Percentiles rank a stretch among this genome's conserved stretches.
Conservation (phyloP, 2,888 invertebrate genomes). For the Conus canariensis region DNA sequence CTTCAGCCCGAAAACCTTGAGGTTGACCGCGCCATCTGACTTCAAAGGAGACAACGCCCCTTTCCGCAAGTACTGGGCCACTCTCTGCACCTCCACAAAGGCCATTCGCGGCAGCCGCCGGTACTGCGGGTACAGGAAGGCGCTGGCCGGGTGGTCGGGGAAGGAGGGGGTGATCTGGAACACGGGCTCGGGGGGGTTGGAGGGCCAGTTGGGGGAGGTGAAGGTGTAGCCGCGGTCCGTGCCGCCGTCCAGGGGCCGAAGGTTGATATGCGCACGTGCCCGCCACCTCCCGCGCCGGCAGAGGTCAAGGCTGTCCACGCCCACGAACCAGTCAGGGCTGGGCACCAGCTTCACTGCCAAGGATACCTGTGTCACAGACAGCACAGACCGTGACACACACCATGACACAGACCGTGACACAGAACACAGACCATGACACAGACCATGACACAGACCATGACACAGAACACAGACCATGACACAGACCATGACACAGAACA, state of each 20-base stretch:
- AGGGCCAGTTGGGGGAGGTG: constrained; percentile 97
- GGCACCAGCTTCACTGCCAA: constrained; percentile 94
- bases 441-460: too few relatives aligned
- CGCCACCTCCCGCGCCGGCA: constrained; percentile 95
- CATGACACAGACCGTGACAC: too few relatives aligned
- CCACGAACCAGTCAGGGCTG: constrained; percentile 96
- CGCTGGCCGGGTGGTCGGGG: constrained; percentile 94
- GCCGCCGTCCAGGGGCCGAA: constrained; percentile 94
- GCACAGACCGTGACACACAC: constrained; percentile 51
- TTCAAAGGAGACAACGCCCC: constrained; percentile 46
- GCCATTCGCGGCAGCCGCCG: constrained; percentile 89
- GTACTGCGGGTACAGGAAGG: constrained; percentile 94
- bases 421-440: too few relatives aligned
- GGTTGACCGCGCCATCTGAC: constrained; percentile 41
- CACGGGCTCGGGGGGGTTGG: constrained; percentile 92
- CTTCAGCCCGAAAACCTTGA: neutral
- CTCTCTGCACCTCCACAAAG: constrained; percentile 83
- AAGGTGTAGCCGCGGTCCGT: constrained; percentile 97
- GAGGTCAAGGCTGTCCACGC: constrained; percentile 93
- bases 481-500: too few relatives aligned
- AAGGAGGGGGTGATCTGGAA: constrained; percentile 92
- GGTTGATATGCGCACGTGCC: constrained; percentile 92
- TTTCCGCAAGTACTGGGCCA: constrained; percentile 61
- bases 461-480: too few relatives aligned
- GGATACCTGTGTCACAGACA: constrained; percentile 84